These are phyloP conservation scores for Eupithecia vulgata DNA, from an alignment of 2,888 invertebrate species.

Conservation along the genomic window DNA sequence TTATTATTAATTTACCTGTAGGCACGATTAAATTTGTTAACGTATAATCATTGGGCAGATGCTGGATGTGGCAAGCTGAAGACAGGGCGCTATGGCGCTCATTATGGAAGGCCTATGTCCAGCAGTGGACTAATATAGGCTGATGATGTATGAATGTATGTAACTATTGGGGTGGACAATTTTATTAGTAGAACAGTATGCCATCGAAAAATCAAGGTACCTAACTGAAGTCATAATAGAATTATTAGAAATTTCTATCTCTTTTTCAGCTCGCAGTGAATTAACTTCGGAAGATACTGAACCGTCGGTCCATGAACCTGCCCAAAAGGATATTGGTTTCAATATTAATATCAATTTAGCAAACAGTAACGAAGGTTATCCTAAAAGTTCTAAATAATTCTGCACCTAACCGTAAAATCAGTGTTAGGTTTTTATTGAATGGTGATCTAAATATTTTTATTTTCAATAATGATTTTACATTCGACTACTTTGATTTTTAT, in stretches of 20 bases:
- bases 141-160: no score
- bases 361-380: constrained; percentile 39
- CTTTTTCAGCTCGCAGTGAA: constrained; percentile 54
- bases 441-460: not conserved
- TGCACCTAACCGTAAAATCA: not conserved
- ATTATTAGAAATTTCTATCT: not conserved
- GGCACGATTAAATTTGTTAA: no score
- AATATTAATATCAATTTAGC: constrained; percentile 66
- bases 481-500: not conserved
- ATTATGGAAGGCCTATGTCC: no score
- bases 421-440: not conserved
- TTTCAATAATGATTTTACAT: constrained; percentile 2
- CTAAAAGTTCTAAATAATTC: constrained; percentile 15
- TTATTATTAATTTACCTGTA: no score
- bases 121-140: no score
- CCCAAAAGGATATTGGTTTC: constrained; percentile 67
- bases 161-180: not conserved
- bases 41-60: no score
- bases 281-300: constrained; percentile 28
- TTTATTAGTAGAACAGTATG: no score
- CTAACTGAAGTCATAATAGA: not conserved
- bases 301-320: constrained; percentile 31
- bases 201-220: not conserved
- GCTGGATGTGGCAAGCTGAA: no score
- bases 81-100: no score